A percentile compares a stretch with the other conserved stretches of the same genome.
Conservation (phyloP, 2,888 invertebrate species). For the Pyralis farinalis region DNA sequence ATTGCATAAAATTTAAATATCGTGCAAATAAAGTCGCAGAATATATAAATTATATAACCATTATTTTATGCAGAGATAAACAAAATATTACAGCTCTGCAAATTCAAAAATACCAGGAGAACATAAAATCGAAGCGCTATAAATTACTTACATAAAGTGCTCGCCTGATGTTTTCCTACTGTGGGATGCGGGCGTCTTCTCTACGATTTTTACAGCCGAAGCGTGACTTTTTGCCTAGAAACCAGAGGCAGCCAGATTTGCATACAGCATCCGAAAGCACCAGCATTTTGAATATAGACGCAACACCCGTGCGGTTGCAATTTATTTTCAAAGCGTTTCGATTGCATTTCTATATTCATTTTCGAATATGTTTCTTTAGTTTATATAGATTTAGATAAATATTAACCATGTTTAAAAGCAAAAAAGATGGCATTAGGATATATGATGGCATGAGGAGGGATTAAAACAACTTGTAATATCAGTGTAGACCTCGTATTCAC, state of each 20-base stretch:
- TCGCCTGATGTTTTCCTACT: not conserved
- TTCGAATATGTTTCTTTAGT: not conserved
- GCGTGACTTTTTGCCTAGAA: slow-evolving; percentile 51
- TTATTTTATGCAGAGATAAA: too few relatives aligned
- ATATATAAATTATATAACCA: too few relatives aligned
- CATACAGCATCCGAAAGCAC: slow-evolving; percentile 31
- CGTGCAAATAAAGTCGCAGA: too few relatives aligned
- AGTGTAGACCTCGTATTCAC: too few relatives aligned
- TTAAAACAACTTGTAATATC: too few relatives aligned
- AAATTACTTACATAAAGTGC: slow-evolving; percentile 1
- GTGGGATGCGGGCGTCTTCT: slow-evolving; percentile 14
- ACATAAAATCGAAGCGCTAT: slow-evolving; percentile 8
- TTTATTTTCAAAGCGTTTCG: slow-evolving; percentile 21
- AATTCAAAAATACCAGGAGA: slow-evolving; percentile 3
- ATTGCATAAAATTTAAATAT: too few relatives aligned
- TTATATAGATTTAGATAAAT: too few relatives aligned
- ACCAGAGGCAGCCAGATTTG: slow-evolving; percentile 34
- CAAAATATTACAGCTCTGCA: too few relatives aligned
- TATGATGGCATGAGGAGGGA: too few relatives aligned
- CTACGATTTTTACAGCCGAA: slow-evolving; percentile 47
- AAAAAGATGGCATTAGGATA: too few relatives aligned
- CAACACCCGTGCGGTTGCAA: slow-evolving; percentile 22
- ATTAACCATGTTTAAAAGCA: too few relatives aligned
- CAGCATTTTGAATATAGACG: slow-evolving; percentile 32
- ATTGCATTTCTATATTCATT: not conserved